Conservation (phyloP, 2,113 vertebrate genomes). For the Procavia capensis region DNA sequence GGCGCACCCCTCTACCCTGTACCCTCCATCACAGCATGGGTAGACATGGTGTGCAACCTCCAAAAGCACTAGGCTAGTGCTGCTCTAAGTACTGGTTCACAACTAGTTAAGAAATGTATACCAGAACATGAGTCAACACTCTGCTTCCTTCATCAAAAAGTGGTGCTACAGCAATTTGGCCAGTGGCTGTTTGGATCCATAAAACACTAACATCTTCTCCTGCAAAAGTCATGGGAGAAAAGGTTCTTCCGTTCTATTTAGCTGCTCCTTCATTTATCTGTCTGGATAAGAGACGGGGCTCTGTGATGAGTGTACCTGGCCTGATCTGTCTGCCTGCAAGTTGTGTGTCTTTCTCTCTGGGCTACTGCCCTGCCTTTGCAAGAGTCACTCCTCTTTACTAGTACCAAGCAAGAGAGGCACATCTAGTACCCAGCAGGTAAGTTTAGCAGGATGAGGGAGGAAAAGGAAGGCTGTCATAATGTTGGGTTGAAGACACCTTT, state of each 20-base stretch:
- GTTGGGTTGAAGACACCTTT: background rate
- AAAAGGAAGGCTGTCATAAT: background rate
- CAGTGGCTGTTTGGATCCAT: background rate
- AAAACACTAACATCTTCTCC: background rate
- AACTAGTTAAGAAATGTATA: accelerated
- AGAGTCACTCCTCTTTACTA: background rate
- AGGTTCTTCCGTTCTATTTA: background rate
- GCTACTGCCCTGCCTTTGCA: background rate
- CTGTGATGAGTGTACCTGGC: background rate
- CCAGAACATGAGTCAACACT: background rate
- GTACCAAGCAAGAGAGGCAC: background rate
- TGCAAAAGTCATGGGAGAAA: background rate
- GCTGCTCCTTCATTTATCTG: background rate
- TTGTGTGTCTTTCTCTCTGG: too few relatives aligned
- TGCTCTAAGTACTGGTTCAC: too few relatives aligned
- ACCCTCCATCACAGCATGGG: accelerated
- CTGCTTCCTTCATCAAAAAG: background rate
- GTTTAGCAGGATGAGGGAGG: background rate
- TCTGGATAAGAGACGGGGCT: background rate
- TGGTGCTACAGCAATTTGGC: background rate
- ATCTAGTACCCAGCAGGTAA: background rate
- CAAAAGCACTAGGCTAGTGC: background rate
- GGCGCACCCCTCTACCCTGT: background rate
- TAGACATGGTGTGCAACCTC: accelerated
- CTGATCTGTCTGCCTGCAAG: background rate